Evolutionary conservation across 2,888 invertebrate genomes (phyloP).

Genomic region (Acleris laterana): DNA sequence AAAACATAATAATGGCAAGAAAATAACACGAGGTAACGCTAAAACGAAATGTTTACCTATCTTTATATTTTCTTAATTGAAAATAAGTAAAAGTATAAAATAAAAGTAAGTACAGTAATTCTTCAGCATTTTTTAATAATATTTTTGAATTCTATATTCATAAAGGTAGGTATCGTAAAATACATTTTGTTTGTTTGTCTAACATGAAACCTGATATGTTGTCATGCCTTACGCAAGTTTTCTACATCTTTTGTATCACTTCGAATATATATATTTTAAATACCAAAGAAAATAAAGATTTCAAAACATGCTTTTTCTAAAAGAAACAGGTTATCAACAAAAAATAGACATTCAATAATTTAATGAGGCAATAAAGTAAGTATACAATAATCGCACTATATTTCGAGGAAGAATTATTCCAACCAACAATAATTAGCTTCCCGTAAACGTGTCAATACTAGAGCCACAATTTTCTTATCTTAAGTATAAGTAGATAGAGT

Average conservation of each 20-base stretch:
- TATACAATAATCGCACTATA: background rate
- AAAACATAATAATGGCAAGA: conserved; percentile 14
- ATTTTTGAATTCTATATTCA: conserved; percentile 39
- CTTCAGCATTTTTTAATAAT: too few relatives aligned
- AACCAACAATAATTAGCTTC: conserved; percentile 56
- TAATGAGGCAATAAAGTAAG: background rate
- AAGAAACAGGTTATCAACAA: conserved; percentile 1
- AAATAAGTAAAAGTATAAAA: conserved; percentile 33
- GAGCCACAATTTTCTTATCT: conserved; percentile 9
- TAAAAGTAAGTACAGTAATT: too few relatives aligned
- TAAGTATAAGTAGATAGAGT: background rate
- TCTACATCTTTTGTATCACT: conserved; percentile 39
- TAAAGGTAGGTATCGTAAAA: conserved; percentile 49
- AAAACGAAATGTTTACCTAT: background rate
- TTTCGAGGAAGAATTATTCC: conserved; percentile 54
- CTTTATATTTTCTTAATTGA: conserved; percentile 12
- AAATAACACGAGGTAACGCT: conserved; percentile 4
- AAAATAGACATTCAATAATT: background rate
- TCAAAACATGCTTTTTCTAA: conserved; percentile 58
- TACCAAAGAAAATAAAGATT: too few relatives aligned
- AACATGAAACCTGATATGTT: conserved; percentile 55
- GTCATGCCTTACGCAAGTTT: conserved; percentile 52
- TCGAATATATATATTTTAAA: conserved; percentile 17
- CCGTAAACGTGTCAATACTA: conserved; percentile 23
- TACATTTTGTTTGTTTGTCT: conserved; percentile 42